Evolutionary conservation across 2,888 invertebrate genomes (phyloP), one percentile per base, ranked within the genome.

Genomic region (Hemithea aestivaria): DNA sequence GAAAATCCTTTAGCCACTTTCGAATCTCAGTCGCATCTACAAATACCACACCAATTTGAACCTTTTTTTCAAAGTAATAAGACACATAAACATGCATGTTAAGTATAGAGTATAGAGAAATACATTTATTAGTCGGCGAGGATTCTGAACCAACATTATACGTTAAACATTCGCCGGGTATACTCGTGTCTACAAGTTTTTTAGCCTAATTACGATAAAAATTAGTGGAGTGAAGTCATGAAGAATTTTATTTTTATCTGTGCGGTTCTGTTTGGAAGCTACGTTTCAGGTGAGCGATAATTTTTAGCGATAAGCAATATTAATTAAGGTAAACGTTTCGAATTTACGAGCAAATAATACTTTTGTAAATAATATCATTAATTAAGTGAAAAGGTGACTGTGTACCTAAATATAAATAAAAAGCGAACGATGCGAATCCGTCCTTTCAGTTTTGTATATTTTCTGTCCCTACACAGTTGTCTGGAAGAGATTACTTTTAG

Each of bases 111-210:
- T n/a, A n/a, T n/a, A 45, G 55, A 53, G 52, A 55, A 58, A 46
- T 51, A 59, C 61, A 64, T 69, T 66, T 66, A 69, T 52, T 60
- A 64, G 56, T 50, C 53, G 40, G 64, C 57, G 53, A 40, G 50
- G 59, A 58, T 53, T 40, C 43, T 21, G 38, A 40, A 30, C 20
- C 31, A 57, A 45, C 70, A 70, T 53, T 60, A 59, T 54, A 54
- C 53, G 39, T 9, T 51, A 48, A 45, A 33, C 60, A 35, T 39
- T 43, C 64, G 55, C 9, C 38, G 50, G 45, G 56, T 35, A 32
- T 56, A 64, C 62, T 56, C 62, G 72, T 59, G 57, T 49, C 29
- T 30, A 62, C 56, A 42, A 41, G 57, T 64, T 59, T 27, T 11
- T 48, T 31, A 26, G 49, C 50, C 50, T 45, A 38, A 48, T 55